These are phyloP conservation scores for Saccopteryx bilineata DNA, from an alignment of 2,113 vertebrate species.

Conservation along the genomic window DNA sequence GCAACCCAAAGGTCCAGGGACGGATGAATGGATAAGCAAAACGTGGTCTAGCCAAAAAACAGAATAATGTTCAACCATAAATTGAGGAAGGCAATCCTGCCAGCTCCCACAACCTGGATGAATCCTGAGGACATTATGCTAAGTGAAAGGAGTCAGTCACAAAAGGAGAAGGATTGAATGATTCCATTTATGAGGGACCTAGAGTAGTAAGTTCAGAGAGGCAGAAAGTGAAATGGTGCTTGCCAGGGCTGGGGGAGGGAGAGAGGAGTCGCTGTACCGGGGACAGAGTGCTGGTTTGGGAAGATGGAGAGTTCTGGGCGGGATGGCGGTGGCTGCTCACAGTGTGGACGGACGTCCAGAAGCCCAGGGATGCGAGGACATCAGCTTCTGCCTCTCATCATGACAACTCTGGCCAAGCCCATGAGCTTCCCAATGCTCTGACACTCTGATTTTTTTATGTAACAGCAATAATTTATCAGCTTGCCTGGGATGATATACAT, in stretches of 20 bases:
- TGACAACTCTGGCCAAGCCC: slow-evolving; percentile 17
- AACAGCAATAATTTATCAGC: slow-evolving; percentile 25
- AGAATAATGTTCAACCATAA: not conserved
- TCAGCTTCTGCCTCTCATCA: not conserved
- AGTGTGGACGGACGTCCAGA: not conserved
- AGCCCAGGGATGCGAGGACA: not conserved
- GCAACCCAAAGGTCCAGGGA: not conserved
- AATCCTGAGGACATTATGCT: not conserved
- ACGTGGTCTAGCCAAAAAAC: not conserved
- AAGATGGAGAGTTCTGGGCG: not conserved
- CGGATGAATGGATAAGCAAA: not conserved
- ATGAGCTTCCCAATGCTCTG: not conserved
- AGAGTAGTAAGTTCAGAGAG: not conserved
- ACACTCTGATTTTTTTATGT: slow-evolving; percentile 35
- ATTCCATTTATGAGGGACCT: not conserved
- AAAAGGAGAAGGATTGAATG: not conserved
- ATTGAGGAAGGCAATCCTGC: not conserved
- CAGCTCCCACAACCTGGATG: not conserved
- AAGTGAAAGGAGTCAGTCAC: not conserved
- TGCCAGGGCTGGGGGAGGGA: not conserved
- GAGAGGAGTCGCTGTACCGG: not conserved
- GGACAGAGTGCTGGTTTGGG: not conserved
- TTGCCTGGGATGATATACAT: not conserved
- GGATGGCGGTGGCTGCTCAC: not conserved
- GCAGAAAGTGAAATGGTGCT: not conserved